These are phyloP conservation scores for Daboia siamensis DNA, from an alignment of 2,113 vertebrate genomes.

Conservation along the genomic window DNA sequence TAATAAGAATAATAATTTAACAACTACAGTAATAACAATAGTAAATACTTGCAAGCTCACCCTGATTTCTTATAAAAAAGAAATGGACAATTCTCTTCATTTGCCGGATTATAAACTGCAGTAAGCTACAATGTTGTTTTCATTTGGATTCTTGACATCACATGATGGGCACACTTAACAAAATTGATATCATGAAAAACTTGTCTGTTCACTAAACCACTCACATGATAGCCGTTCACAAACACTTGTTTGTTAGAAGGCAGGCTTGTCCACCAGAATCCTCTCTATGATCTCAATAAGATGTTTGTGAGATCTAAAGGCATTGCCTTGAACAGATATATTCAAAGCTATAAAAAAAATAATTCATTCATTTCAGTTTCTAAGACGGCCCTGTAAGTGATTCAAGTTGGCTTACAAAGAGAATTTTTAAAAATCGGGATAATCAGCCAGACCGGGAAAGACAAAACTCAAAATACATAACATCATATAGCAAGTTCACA, in stretches of 20 bases:
- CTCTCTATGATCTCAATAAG: neutral
- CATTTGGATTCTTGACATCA: neutral
- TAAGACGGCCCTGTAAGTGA: neutral
- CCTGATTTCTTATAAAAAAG: neutral
- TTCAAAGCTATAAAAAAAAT: neutral
- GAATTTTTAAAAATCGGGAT: neutral
- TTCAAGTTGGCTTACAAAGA: neutral
- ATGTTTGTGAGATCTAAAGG: neutral
- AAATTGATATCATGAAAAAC: neutral
- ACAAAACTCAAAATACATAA: neutral
- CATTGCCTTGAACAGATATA: neutral
- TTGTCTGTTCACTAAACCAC: neutral
- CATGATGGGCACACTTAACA: neutral
- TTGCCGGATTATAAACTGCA: neutral
- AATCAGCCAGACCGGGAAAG: neutral
- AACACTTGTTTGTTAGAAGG: neutral
- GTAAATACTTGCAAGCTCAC: neutral
- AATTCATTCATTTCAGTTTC: neutral
- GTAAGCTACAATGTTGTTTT: neutral
- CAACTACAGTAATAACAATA: too few species aligned
- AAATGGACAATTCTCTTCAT: neutral
- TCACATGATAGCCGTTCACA: neutral
- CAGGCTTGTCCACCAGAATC: neutral
- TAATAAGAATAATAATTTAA: too few species aligned
- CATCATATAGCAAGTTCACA: neutral